Evolutionary conservation across 2,113 vertebrate genomes (phyloP).

Genomic region (Oxyura jamaicensis): DNA sequence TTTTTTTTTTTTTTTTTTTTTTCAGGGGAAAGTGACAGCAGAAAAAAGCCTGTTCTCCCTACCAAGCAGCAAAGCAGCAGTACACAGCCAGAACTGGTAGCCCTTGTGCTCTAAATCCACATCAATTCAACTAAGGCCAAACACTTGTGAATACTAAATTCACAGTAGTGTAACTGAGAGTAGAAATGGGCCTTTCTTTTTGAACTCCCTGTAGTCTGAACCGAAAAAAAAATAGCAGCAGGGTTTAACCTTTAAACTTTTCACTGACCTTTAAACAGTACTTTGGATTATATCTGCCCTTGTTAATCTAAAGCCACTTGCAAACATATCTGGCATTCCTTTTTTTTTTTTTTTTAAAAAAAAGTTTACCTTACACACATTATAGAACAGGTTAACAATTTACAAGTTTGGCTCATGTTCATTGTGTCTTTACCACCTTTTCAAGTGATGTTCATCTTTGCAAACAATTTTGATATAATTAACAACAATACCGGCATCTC

Average conservation of each 20-base stretch:
- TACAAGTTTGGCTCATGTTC: not conserved
- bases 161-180: not conserved
- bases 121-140: not conserved
- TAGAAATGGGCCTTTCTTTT: slow-evolving; percentile 20
- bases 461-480: not conserved
- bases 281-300: slow-evolving; percentile 49
- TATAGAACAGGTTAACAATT: not conserved
- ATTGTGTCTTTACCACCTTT: not conserved
- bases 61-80: not conserved
- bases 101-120: slow-evolving; percentile 20
- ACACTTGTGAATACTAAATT: slow-evolving; percentile 13
- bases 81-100: not conserved
- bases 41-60: not conserved
- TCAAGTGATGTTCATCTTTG: not conserved
- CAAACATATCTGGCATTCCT: slow-evolving; percentile 40
- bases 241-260: slow-evolving; percentile 54
- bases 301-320: slow-evolving; percentile 43
- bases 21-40: not conserved
- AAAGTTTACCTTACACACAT: not conserved
- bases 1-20: too few species aligned
- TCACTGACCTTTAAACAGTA: slow-evolving; percentile 34
- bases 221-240: not conserved
- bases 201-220: not conserved
- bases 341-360: not conserved
- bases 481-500: not conserved